Base-by-base conservation (phyloP, 2,797 vertebrate genomes). In the Sternarchorhynchus goeldii region DNA sequence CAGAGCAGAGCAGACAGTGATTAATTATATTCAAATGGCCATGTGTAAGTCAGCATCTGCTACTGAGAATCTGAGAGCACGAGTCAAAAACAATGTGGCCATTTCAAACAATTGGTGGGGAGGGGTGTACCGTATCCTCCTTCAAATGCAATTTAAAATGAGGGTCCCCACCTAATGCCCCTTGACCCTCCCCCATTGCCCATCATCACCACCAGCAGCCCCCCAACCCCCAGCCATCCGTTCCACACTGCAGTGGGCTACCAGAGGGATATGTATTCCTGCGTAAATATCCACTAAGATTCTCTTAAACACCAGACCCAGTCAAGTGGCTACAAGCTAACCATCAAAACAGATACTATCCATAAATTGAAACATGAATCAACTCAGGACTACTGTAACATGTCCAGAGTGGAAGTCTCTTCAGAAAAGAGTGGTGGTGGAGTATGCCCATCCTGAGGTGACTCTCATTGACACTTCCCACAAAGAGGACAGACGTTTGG, bases 21-120 rank as follows among this genome's bases (percentile, higher is more conserved):
- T 92, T 90, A 92, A 94, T 91, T 88, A 90, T 87, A 81, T 89
- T 88, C 84, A 85, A 88, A 86, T 86, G 88, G 83, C 86, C 87
- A 84, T 78, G 72, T 45, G 85, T 89, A 88, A 86, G 83, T 80
- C 83, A 87, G 87, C 92, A 93, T 92, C 91, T 93, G 92, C 92
- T 90, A 82, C 58, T n/a, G 72, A 71, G 81, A 82, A 86, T 86
- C 76, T 84, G 17, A 81, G 86, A 89, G 87, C 91, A 91, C 84
- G 72, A 89, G 88, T 83, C 82, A 31, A 84, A 88, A 90, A 91
- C 90, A 91, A 91, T 89, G 86, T 81, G 82, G 78, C 78, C 82
- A 76, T 64, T 62, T 85, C 75, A 75, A 83, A 80, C 82, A 77
- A 87, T 89, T 87, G 86, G 82, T 81, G 81, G 68, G 82, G 80